Evolutionary conservation across 1,140 invertebrate genomes (phyloP).

Genomic region (Caenorhabditis briggsae): DNA sequence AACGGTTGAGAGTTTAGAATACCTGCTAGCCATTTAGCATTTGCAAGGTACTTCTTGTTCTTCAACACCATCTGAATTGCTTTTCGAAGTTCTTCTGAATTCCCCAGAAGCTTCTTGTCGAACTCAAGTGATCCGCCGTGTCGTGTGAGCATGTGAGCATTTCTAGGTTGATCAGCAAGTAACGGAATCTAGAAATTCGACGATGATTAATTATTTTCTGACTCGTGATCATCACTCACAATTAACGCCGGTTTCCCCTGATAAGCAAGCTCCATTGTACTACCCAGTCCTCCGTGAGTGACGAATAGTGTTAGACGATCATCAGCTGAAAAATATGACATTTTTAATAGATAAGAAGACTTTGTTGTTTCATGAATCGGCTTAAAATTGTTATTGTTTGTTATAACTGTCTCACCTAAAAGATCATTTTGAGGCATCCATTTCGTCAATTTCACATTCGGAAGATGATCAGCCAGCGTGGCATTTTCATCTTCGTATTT

Average conservation of each 20-base stretch:
- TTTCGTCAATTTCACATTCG: conserved; percentile 23
- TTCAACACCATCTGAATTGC: background rate
- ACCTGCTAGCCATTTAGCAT: background rate
- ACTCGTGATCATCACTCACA: background rate
- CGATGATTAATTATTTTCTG: background rate
- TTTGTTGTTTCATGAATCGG: too few relatives aligned
- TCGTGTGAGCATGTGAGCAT: conserved; percentile 28
- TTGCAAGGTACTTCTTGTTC: conserved; percentile 10
- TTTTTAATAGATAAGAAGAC: too few relatives aligned
- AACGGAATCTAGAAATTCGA: background rate
- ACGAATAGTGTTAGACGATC: conserved; percentile 37
- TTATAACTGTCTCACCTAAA: conserved; percentile 21
- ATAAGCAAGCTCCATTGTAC: conserved; percentile 47
- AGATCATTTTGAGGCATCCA: conserved; percentile 57
- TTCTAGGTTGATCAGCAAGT: conserved; percentile 40
- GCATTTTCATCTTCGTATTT: conserved; percentile 46
- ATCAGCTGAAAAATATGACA: conserved; percentile 55
- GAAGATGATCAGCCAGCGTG: conserved; percentile 10
- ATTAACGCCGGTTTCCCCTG: conserved; percentile 27
- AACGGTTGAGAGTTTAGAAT: conserved; percentile 28
- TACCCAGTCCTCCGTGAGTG: conserved; percentile 49
- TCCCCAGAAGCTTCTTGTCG: background rate
- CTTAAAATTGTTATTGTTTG: too few relatives aligned
- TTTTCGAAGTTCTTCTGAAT: background rate
- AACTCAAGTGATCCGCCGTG: conserved; percentile 3